phyloP scores from a whole-genome alignment of 1,140 invertebrate genomes.

The Cyclina sinensis region DNA sequence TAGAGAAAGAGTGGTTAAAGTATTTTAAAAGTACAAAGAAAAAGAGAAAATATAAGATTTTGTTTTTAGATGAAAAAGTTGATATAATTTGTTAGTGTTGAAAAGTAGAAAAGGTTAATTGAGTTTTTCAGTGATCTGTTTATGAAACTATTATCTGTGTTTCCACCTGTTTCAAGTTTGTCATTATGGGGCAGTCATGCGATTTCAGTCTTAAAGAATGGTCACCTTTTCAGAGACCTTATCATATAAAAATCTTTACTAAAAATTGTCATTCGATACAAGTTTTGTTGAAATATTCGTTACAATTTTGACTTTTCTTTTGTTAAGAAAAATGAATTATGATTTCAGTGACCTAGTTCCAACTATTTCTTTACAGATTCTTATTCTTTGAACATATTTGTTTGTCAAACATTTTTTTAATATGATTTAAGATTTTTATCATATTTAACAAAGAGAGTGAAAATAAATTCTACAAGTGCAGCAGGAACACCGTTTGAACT shows the following conservation, averaged over 20 bases:
- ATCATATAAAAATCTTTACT: not conserved
- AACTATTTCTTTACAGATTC: no score
- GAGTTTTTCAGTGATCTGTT: not conserved
- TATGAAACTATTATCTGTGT: not conserved
- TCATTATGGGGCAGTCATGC: not conserved
- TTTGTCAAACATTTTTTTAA: no score
- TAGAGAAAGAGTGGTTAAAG: no score
- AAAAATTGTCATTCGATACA: not conserved
- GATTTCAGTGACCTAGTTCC: conserved; percentile 7
- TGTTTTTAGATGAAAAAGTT: not conserved
- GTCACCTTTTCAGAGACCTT: not conserved
- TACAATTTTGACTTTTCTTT: conserved; percentile 27
- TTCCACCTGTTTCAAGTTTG: not conserved
- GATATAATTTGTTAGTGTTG: not conserved
- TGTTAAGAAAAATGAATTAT: conserved; percentile 17
- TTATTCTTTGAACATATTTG: no score
- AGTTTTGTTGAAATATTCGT: not conserved
- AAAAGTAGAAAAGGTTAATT: not conserved
- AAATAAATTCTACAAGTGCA: no score
- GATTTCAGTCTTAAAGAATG: not conserved
- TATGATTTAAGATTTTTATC: no score
- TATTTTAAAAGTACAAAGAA: no score
- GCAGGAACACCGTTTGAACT: no score
- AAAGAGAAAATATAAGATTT: not conserved
- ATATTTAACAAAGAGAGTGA: no score